Conservation (phyloP, 2,888 invertebrate species). For the Catocala nupta region DNA sequence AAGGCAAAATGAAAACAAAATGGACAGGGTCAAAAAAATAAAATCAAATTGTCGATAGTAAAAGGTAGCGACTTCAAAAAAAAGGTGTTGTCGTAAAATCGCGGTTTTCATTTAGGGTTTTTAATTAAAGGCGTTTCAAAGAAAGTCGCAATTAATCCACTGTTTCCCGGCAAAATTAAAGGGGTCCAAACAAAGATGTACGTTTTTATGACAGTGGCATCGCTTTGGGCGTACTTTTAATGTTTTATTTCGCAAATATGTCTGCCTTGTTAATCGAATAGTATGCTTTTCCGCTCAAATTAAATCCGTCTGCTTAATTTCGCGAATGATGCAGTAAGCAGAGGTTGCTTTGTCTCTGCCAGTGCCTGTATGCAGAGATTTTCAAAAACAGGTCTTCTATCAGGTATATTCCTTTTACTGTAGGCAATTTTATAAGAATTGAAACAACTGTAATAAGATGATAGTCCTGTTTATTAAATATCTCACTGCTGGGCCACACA, state of each 20-base stretch:
- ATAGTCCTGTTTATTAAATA: no score
- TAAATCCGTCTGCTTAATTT: no score
- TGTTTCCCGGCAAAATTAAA: conserved; percentile 73
- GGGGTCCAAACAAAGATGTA: conserved; percentile 53
- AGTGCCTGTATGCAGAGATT: no score
- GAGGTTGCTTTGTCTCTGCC: no score
- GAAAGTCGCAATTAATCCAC: conserved; percentile 72
- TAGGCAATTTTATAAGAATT: no score
- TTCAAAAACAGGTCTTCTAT: no score
- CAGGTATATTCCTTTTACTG: no score
- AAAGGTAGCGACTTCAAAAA: conserved; percentile 32
- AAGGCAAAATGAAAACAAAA: background rate
- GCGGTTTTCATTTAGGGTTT: conserved; percentile 73
- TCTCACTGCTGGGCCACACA: no score
- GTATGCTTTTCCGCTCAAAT: no score
- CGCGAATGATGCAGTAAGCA: no score
- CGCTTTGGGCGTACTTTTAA: background rate
- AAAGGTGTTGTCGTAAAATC: conserved; percentile 68
- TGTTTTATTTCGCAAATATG: background rate
- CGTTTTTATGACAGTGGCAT: conserved; percentile 7
- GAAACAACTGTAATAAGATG: no score
- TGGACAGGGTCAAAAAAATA: conserved; percentile 18
- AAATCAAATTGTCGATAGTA: conserved; percentile 34
- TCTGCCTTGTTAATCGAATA: no score
- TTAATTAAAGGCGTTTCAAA: conserved; percentile 76